Percentiles rank a stretch among this genome's conserved stretches.
Evolutionary conservation across 2,888 invertebrate species (phyloP).

Genomic region (Diarsia brunnea): DNA sequence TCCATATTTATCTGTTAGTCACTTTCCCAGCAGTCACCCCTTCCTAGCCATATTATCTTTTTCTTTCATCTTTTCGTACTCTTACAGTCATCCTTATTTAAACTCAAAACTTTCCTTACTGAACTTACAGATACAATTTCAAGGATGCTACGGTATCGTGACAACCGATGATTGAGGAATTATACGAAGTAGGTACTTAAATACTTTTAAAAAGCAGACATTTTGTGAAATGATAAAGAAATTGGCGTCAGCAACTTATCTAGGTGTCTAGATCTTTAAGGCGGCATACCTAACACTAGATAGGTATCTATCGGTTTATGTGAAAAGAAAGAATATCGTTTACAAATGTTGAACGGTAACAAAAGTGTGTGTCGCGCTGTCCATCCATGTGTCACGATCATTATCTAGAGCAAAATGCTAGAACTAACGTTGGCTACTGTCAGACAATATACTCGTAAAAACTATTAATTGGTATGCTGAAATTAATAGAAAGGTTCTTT

Average conservation of each 20-base stretch:
- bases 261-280: neutral
- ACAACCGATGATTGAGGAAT: neutral
- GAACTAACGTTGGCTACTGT: slow-evolving; percentile 48
- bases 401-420: slow-evolving; percentile 58
- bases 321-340: neutral
- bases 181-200: neutral
- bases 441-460: slow-evolving; percentile 39
- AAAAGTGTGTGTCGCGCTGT: slow-evolving; percentile 40
- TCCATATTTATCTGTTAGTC: neutral
- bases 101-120: neutral
- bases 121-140: no score
- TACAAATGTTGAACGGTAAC: neutral
- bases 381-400: slow-evolving; percentile 54
- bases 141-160: neutral
- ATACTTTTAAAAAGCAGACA: neutral
- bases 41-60: neutral
- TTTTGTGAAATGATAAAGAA: neutral
- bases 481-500: slow-evolving; percentile 37
- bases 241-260: neutral
- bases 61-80: neutral
- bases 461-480: slow-evolving; percentile 48
- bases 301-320: neutral
- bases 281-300: neutral
- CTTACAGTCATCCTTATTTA: neutral
- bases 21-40: neutral